Evolutionary conservation across 2,113 vertebrate genomes (phyloP).

Genomic region (Gallinago undulata): DNA sequence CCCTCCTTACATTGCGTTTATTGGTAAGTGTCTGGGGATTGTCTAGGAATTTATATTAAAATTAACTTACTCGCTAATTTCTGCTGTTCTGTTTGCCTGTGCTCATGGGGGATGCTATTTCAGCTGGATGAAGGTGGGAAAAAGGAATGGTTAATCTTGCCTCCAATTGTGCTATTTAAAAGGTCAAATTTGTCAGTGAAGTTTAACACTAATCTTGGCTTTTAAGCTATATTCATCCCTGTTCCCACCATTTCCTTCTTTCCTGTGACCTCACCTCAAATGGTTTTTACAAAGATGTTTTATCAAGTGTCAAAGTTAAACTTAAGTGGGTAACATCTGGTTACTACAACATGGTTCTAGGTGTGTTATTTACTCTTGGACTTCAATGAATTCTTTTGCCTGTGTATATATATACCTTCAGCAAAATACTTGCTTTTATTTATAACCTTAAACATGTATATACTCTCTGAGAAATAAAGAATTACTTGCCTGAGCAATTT

Average conservation of each 20-base stretch:
- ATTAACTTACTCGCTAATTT: slow-evolving; percentile 41
- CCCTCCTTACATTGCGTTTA: not conserved
- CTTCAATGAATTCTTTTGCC: not conserved
- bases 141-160: slow-evolving; percentile 7
- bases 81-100: not conserved
- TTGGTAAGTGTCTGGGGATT: not conserved
- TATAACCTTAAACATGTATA: not conserved
- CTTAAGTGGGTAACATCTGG: not conserved
- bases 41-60: not conserved
- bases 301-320: not conserved
- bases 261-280: not conserved
- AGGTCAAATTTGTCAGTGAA: slow-evolving; percentile 34
- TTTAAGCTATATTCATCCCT: not conserved
- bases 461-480: not conserved
- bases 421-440: not conserved
- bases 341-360: not conserved
- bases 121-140: not conserved
- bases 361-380: not conserved
- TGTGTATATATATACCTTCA: not conserved
- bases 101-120: not conserved
- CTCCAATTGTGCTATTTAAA: not conserved
- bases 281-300: not conserved
- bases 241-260: slow-evolving; percentile 4
- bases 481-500: not conserved
- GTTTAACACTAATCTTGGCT: slow-evolving; percentile 4